Conservation (phyloP, 2,797 vertebrate genomes). For the Protosalanx chinensis region DNA sequence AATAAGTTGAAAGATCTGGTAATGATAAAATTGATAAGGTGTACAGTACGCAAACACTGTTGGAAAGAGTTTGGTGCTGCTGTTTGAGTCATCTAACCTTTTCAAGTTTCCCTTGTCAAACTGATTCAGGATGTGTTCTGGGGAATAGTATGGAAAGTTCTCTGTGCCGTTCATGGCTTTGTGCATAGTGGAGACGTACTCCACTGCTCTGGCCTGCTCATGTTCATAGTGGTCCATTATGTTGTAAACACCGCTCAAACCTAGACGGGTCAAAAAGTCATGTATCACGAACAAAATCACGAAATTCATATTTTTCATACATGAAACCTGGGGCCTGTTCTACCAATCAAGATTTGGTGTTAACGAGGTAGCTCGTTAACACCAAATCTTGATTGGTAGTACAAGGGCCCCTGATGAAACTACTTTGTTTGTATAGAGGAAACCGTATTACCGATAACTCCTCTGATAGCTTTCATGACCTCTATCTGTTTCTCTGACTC, state of each 20-base stretch:
- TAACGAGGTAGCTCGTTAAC: too few relatives aligned
- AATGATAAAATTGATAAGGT: neutral
- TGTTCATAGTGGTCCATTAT: constrained; percentile 75
- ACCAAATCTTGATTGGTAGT: too few relatives aligned
- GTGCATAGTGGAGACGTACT: constrained; percentile 75
- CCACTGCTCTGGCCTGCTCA: constrained; percentile 68
- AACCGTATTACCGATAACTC: constrained; percentile 65
- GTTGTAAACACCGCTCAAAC: constrained; percentile 74
- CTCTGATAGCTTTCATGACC: constrained; percentile 57
- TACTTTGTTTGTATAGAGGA: neutral
- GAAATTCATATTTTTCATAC: neutral
- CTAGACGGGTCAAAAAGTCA: constrained; percentile 38
- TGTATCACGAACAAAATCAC: constrained; percentile 2
- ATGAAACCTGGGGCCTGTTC: neutral
- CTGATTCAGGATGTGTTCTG: constrained; percentile 56
- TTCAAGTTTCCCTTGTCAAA: constrained; percentile 60
- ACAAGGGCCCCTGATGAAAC: neutral
- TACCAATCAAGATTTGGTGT: too few relatives aligned
- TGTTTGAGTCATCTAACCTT: constrained; percentile 45
- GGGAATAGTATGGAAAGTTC: constrained; percentile 73
- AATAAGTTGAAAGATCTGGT: neutral
- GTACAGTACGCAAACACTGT: neutral
- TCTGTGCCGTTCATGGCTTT: constrained; percentile 74
- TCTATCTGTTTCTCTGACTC: constrained; percentile 57
- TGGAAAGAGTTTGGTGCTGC: neutral